These are phyloP conservation scores for Drosophila nr. fundita DNA, from an alignment of 2,888 invertebrate species.

Conservation along the genomic window DNA sequence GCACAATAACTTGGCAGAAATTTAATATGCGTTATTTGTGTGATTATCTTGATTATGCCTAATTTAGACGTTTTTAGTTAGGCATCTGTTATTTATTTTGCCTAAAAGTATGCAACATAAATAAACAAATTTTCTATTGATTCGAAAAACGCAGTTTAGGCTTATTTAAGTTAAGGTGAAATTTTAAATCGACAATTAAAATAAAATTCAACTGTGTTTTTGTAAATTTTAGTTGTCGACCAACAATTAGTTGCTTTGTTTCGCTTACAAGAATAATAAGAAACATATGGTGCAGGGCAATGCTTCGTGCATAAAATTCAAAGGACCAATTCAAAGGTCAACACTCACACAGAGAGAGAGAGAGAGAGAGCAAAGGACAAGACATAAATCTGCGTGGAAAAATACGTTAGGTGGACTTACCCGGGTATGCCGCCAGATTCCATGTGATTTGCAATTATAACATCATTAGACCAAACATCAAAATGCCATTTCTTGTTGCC, in stretches of 20 bases:
- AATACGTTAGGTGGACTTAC: conserved; percentile 86
- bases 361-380: too few species aligned
- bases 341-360: neutral
- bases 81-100: neutral
- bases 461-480: conserved; percentile 97
- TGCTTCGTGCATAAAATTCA: conserved; percentile 38
- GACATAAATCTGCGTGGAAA: too few species aligned
- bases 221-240: neutral
- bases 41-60: neutral
- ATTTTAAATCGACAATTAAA: neutral
- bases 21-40: neutral
- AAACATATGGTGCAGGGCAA: conserved; percentile 5
- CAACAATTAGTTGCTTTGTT: neutral
- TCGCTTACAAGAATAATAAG: conserved; percentile 24
- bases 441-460: conserved; percentile 97
- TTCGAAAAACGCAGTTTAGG: neutral
- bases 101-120: neutral
- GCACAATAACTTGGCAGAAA: neutral
- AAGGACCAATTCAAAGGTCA: neutral
- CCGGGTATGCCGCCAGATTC: conserved; percentile 98
- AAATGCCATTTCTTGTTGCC: conserved; percentile 97
- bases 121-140: too few species aligned
- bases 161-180: neutral
- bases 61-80: neutral
- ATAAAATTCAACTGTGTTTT: neutral